phyloP scores from a whole-genome alignment of 2,797 vertebrate species.

The Spheniscus humboldti region DNA sequence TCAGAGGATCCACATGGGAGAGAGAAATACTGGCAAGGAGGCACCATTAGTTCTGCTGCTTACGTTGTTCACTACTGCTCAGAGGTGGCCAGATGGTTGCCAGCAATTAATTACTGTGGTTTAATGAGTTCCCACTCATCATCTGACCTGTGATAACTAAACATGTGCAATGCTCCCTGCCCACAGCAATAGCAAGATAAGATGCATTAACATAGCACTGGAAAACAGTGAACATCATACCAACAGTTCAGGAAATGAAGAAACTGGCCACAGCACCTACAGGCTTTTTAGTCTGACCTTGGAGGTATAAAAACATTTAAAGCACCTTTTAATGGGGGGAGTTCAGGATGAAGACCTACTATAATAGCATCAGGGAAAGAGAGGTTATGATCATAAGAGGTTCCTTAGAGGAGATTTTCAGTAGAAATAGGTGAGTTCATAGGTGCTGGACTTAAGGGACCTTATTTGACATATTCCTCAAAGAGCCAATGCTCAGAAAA shows the following conservation, averaged over 20 bases:
- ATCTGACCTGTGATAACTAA: slow-evolving; percentile 66
- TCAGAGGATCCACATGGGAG: slow-evolving; percentile 56
- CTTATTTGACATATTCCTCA: not conserved
- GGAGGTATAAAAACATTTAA: not conserved
- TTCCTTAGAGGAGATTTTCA: not conserved
- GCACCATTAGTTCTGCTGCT: slow-evolving; percentile 62
- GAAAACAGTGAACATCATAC: not conserved
- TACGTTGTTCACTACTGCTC: slow-evolving; percentile 59
- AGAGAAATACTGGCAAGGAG: slow-evolving; percentile 58
- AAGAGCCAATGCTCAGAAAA: not conserved
- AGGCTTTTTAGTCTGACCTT: not conserved
- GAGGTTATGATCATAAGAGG: not conserved
- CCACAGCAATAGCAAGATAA: slow-evolving; percentile 49
- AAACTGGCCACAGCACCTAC: not conserved
- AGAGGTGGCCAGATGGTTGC: slow-evolving; percentile 68
- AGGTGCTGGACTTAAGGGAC: not conserved
- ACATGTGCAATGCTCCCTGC: slow-evolving; percentile 53
- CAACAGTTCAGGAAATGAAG: not conserved
- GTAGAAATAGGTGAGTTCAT: not conserved
- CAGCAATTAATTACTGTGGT: slow-evolving; percentile 67
- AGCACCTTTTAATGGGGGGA: not conserved
- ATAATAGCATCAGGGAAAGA: not conserved
- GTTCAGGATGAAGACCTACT: not conserved
- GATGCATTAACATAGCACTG: not conserved
- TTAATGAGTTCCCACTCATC: slow-evolving; percentile 67